Evolutionary conservation across 2,113 vertebrate genomes (phyloP), one percentile per base, ranked within the genome.

Genomic region (Poicephalus meyeri): DNA sequence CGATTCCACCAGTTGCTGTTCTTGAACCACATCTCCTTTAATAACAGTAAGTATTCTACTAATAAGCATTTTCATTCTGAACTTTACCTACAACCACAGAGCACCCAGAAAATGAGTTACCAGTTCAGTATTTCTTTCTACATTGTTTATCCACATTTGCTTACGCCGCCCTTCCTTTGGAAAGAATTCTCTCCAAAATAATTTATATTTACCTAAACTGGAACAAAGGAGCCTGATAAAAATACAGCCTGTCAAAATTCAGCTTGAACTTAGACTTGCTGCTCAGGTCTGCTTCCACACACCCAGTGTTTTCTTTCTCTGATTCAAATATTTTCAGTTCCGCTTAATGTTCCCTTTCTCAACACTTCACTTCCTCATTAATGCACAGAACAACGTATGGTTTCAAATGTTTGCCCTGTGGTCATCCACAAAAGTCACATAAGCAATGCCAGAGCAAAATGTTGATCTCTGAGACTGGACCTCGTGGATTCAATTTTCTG

Each of bases 321-420:
- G 68, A 69, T 49, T 82, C 74, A 85, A 65, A 52, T 76, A 26
- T 77, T 91, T 95, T 92, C 78, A 87, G 74, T 93, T 94, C 84
- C 66, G 72, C 61, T 79, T 87, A 85, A 72, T 87, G 80, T 68
- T 94, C 78, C 68, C 44, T 63, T 95, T 89, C 58, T 89, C 53
- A 82, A 87, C 44, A 65, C 33, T 78, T 95, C 63, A 56, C 66
- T 94, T 92, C 88, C 84, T 91, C 87, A 82, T 85, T 72, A 92
- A 84, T 56, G 61, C 28, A 33, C 65, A 87, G 46, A 88, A 84
- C 73, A 89, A 87, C 66, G 35, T 71, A 55, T 56, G 61, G 80
- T 79, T 96, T 94, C 61, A 78, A 81, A 56, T 79, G 46, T 74
- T 88, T 94, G 65, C 64, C 85, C 72, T 80, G 44, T 69, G 83